Percentiles rank a stretch among this genome's conserved stretches.
phyloP scores from a whole-genome alignment of 2,113 vertebrate genomes.

The Lagenorhynchus albirostris region DNA sequence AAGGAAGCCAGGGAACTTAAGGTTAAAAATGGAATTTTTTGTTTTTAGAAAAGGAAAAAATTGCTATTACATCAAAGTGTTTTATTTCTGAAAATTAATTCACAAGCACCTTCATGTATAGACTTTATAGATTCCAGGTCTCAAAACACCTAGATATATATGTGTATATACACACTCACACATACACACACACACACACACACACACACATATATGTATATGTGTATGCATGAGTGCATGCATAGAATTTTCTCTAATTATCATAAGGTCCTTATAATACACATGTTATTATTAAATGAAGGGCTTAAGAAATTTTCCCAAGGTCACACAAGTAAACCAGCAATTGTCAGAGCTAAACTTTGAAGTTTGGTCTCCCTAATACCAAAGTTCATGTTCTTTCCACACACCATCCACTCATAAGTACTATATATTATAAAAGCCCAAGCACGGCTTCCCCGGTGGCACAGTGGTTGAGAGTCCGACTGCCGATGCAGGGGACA shows the following conservation, averaged over 20 bases:
- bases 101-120: background rate
- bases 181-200: background rate
- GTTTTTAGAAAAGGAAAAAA: background rate
- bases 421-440: background rate
- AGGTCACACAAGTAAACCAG: background rate
- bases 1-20: background rate
- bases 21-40: background rate
- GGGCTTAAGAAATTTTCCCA: background rate
- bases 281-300: background rate
- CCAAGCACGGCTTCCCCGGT: background rate
- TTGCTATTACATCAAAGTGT: background rate
- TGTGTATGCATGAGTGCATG: no score
- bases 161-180: no score
- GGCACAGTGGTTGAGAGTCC: no score
- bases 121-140: background rate
- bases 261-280: background rate
- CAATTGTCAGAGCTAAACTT: background rate
- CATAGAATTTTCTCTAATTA: background rate
- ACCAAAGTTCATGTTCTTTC: background rate
- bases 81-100: constrained; percentile 40
- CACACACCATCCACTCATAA: background rate
- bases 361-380: background rate
- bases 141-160: background rate
- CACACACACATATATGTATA: background rate
- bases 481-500: no score